phyloP scores from a whole-genome alignment of 2,888 invertebrate species.

The Lasioglossum malachurum region DNA sequence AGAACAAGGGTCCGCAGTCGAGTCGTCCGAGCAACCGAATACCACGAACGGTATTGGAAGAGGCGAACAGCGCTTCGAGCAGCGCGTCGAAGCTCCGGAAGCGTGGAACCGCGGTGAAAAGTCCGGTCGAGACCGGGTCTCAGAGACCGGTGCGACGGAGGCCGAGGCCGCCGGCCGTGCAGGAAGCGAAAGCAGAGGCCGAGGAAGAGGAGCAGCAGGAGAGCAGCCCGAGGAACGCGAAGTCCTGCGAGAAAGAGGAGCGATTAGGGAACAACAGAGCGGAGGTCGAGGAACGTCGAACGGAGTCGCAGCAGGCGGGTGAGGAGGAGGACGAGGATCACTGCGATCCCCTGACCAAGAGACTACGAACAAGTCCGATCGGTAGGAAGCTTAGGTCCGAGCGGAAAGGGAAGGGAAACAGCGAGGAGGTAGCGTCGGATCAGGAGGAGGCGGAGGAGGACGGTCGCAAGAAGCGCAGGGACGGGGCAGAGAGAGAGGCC shows the following conservation, averaged over 20 bases:
- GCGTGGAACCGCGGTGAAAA: slow-evolving; percentile 75
- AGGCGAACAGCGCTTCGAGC: slow-evolving; percentile 78
- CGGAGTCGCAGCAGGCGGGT: slow-evolving; percentile 59
- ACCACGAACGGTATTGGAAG: slow-evolving; percentile 80
- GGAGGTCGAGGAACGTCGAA: slow-evolving; percentile 51
- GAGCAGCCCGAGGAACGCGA: slow-evolving; percentile 13
- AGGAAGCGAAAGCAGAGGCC: slow-evolving; percentile 60
- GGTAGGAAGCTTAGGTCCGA: slow-evolving; percentile 75
- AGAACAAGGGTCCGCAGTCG: slow-evolving; percentile 81
- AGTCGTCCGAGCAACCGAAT: slow-evolving; percentile 79
- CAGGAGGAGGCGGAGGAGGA: slow-evolving; percentile 59
- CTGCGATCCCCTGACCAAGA: slow-evolving; percentile 76
- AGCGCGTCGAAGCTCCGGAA: slow-evolving; percentile 79
- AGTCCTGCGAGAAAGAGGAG: slow-evolving; percentile 58
- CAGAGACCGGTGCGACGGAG: slow-evolving; percentile 76
- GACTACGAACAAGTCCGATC: slow-evolving; percentile 75
- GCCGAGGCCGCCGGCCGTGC: slow-evolving; percentile 54
- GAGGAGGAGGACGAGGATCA: slow-evolving; percentile 69
- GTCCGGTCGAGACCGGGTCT: slow-evolving; percentile 69
- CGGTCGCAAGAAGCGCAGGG: slow-evolving; percentile 14
- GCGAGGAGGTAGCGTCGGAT: slow-evolving; percentile 47
- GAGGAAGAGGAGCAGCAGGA: slow-evolving; percentile 40
- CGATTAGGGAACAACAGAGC: slow-evolving; percentile 48
- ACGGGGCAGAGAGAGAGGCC: slow-evolving; percentile 40
- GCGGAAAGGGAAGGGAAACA: slow-evolving; percentile 52